phyloP scores from a whole-genome alignment of 2,888 invertebrate species.

The Diarsia rubi region DNA sequence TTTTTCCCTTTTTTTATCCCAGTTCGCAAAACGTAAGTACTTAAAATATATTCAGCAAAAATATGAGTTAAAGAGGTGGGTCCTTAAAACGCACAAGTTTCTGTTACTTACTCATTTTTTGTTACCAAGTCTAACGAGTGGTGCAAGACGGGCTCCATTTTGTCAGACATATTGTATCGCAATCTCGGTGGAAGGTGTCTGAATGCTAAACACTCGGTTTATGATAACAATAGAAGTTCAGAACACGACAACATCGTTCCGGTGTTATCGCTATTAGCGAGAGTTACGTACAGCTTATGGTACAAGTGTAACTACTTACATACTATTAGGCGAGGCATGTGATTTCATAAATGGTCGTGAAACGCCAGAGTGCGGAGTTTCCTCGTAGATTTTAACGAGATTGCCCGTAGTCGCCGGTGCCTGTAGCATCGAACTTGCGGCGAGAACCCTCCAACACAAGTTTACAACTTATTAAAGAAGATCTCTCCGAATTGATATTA shows the following conservation, averaged over 20 bases:
- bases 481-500: conserved; percentile 83
- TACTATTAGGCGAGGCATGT: conserved; percentile 79
- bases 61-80: conserved; percentile 16
- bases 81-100: conserved; percentile 28
- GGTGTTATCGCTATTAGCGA: conserved; percentile 52
- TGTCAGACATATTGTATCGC: conserved; percentile 4
- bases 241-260: conserved; percentile 51
- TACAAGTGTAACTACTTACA: conserved; percentile 73
- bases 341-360: conserved; percentile 83
- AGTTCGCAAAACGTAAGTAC: conserved; percentile 13
- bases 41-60: conserved; percentile 23
- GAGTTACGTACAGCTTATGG: conserved; percentile 55
- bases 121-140: conserved; percentile 4
- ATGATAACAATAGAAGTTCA: conserved; percentile 58
- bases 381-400: conserved; percentile 88
- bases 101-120: conserved; percentile 16
- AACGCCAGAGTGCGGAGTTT: conserved; percentile 81
- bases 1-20: conserved; percentile 30
- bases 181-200: conserved; percentile 33
- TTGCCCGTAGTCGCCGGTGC: conserved; percentile 83
- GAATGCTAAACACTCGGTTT: conserved; percentile 42
- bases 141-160: conserved; percentile 4
- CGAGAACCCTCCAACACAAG: conserved; percentile 83
- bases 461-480: conserved; percentile 88
- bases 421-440: conserved; percentile 81